Base-by-base conservation (phyloP, 30 jellyfish, hydroid and myxozoan species). In the Clytia hemisphaerica region DNA sequence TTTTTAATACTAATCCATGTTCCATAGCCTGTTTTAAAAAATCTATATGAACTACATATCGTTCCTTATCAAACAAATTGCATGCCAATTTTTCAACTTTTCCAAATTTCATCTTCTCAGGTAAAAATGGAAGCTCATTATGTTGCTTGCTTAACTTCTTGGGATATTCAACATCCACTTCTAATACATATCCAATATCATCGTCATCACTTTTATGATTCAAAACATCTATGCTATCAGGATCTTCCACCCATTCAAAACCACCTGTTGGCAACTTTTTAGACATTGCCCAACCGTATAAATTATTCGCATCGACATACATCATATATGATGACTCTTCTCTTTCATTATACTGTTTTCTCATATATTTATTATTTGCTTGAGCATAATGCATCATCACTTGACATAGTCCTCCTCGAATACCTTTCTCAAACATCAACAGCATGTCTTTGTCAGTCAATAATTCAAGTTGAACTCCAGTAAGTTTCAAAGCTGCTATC, bases 211-310 rank as follows among this genome's bases (percentile, higher is more conserved):
- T n/a, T n/a, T 14, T 45, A 5, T 22, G 28, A 49, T 47, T 53
- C 25, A 67, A 5, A 14, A 48, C 45, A 18, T 35, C 32, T 27
- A 76, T 1, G 28, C 28, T 29, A 65, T 76, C 76, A 21, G 30
- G 25, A 12, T 76, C 91, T 15, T 37, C 28, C 67, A 74, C 18
- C 93, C 93, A 75, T 35, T 57, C 63, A 45, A 83, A 75, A 40
- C 75, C 78, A 28, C 77, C 84, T 0, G 71, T 61, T 19, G 94
- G 83, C n/a, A 80, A 77, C 10, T 50, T 21, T 49, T 80, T 79
- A 5, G 71, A 4, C 95, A 83, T 83, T 4, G 88, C 88, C 86
- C 93, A 83, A 2, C 90, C 92, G 40, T 78, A 67, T 30, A 67
- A 25, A 64, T 83, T 75, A 47, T 83, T 83, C 2, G 93, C 93